phyloP scores from a whole-genome alignment of 2,113 vertebrate genomes.

The Canis aureus region DNA sequence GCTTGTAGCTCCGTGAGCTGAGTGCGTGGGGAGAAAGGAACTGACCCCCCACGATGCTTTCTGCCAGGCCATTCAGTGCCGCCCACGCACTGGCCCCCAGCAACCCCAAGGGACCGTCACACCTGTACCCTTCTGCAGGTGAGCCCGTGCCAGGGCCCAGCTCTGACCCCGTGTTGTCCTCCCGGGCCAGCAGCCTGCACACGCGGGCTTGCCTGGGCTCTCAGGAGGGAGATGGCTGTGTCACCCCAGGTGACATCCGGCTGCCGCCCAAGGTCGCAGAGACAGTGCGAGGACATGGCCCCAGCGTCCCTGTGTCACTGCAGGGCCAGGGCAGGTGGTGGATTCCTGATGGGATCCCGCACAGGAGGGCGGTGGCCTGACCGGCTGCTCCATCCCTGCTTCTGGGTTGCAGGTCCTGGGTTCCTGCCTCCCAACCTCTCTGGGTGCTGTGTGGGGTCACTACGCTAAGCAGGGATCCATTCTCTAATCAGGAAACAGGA shows the following conservation, averaged over 20 bases:
- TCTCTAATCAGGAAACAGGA: conserved; percentile 10
- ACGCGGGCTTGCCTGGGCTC: background rate
- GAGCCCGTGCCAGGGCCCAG: background rate
- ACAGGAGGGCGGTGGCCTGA: background rate
- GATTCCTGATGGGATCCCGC: background rate
- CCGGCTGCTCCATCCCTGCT: background rate
- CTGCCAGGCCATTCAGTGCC: background rate
- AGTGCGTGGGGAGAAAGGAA: background rate
- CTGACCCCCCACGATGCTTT: background rate
- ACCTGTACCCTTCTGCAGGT: background rate
- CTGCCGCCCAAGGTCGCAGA: background rate
- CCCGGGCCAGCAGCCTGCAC: background rate
- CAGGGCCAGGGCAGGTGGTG: background rate
- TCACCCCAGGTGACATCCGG: background rate
- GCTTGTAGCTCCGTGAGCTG: background rate
- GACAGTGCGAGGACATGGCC: too few species aligned
- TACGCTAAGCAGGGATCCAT: background rate
- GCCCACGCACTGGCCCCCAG: too few species aligned
- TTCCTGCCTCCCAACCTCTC: background rate
- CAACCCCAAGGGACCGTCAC: background rate
- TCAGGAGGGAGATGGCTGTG: background rate
- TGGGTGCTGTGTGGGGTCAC: background rate
- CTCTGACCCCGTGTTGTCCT: background rate
- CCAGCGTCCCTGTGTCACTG: too few species aligned
- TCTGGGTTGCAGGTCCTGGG: too few species aligned